Conservation (phyloP, 2,797 vertebrate genomes). For the Podarcis siculus region DNA sequence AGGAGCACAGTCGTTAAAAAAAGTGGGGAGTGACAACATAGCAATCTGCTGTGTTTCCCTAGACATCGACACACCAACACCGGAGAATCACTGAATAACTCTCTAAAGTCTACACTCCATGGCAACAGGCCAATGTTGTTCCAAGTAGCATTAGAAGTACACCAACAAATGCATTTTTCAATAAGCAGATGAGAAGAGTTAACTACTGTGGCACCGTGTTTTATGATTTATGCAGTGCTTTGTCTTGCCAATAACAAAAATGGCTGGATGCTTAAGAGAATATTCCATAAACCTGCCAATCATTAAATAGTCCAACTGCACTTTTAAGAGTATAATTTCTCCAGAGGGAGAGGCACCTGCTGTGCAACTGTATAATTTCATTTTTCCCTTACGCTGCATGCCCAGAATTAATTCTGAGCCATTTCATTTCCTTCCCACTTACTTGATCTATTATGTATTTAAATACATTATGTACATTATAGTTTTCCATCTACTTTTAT, state of each 20-base stretch:
- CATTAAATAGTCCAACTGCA: conserved; percentile 38
- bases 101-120: background rate
- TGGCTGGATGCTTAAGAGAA: conserved; percentile 26
- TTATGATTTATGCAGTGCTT: conserved; percentile 27
- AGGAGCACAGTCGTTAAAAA: background rate
- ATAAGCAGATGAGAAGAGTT: conserved; percentile 4
- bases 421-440: conserved; percentile 41
- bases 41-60: background rate
- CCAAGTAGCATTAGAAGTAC: background rate
- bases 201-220: background rate
- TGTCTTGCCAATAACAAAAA: conserved; percentile 35
- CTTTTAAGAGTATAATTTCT: conserved; percentile 44
- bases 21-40: background rate
- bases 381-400: conserved; percentile 30
- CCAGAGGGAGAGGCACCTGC: conserved; percentile 30
- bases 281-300: conserved; percentile 48
- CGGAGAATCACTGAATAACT: background rate
- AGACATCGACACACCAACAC: no score
- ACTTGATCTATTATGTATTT: conserved; percentile 44
- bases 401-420: conserved; percentile 38
- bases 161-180: background rate
- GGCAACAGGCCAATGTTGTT: background rate
- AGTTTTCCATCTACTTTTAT: conserved; percentile 37
- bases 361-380: conserved; percentile 41
- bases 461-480: conserved; percentile 39